phyloP scores from a whole-genome alignment of 2,888 invertebrate species.

The Ennomos fuscantarius region DNA sequence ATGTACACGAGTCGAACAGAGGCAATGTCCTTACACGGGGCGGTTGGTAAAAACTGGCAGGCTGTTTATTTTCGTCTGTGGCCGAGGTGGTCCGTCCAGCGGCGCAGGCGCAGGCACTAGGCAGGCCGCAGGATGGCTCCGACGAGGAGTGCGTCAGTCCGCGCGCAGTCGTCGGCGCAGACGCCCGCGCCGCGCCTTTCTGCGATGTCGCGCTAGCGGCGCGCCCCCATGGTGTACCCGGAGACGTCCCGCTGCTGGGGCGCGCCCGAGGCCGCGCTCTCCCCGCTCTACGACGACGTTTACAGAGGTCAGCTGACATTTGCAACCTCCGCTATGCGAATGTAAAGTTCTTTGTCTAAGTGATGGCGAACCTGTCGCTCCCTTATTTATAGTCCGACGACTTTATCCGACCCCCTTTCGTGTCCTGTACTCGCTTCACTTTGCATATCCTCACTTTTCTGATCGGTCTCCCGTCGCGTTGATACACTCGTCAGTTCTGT shows the following conservation, averaged over 20 bases:
- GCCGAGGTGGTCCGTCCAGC: slow-evolving; percentile 29
- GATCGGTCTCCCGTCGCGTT: slow-evolving; percentile 8
- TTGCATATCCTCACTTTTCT: slow-evolving; percentile 20
- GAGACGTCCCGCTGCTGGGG: slow-evolving; percentile 85
- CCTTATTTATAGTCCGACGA: slow-evolving; percentile 33
- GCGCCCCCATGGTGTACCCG: slow-evolving; percentile 86
- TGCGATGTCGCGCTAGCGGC: slow-evolving; percentile 70
- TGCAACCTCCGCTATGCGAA: slow-evolving; percentile 49
- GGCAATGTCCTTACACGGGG: slow-evolving; percentile 48
- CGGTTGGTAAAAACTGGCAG: slow-evolving; percentile 44
- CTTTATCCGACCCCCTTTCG: slow-evolving; percentile 35
- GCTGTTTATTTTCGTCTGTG: slow-evolving; percentile 45
- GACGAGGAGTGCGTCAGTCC: slow-evolving; percentile 57
- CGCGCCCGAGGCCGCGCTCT: slow-evolving; percentile 87
- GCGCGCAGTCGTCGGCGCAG: slow-evolving; percentile 77
- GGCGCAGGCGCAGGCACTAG: slow-evolving; percentile 26
- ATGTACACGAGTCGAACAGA: slow-evolving; percentile 37
- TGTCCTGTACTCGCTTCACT: slow-evolving; percentile 33
- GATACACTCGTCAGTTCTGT: slow-evolving; percentile 27
- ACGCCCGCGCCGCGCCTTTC: slow-evolving; percentile 68
- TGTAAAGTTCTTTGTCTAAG: slow-evolving; percentile 59
- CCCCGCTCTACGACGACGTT: slow-evolving; percentile 88
- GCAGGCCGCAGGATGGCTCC: background rate
- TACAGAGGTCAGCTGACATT: slow-evolving; percentile 86
- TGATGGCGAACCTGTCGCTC: slow-evolving; percentile 47